Evolutionary conservation across 2,797 vertebrate genomes (phyloP), one percentile per base, ranked within the genome.

Genomic region (Mormyrops attenuatus): DNA sequence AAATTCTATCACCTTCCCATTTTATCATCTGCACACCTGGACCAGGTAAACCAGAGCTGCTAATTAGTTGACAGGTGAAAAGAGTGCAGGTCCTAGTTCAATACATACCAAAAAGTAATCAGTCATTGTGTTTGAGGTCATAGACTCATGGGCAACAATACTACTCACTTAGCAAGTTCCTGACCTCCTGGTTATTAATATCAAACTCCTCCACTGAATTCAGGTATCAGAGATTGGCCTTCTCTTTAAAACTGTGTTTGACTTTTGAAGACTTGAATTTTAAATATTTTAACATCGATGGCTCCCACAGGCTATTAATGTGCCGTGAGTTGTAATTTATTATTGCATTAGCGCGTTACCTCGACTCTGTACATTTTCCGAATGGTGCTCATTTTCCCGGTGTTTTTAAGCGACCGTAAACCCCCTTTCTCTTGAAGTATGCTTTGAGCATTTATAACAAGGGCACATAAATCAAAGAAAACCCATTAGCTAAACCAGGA

Each of bases 211-310:
- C 73, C 15, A 7, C 5, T 26, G 13, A 20, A 38, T 41, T 26
- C 15, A 41, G 38, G 30, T 15, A 38, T 80, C 2, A 3, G 73
- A 80, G 6, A 7, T 80, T 17, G 38, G 73, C 38, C 38, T 80
- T 5, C 73, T 80, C 73, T 20, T 38, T 17, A 41, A 17, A 80
- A 20, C 38, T 7, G 34, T 38, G 73, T 80, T 44, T 80, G 73
- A 80, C 73, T 80, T 80, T 80, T 44, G 34, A 41, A 77, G 69
- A 77, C 69, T n/a, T 20, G 73, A 80, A 80, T 80, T 80, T 80
- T 80, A 80, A 80, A 41, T 80, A 80, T 80, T 80, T 80, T 80
- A 44, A 44, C 73, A 44, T 44, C 17, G 38, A 44, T 80, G 5
- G 38, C 6, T 38, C 73, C 38, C 73, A 80, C 26, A 15, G 63